Conservation (phyloP, 1,140 invertebrate genomes). For the Pinna nobilis region DNA sequence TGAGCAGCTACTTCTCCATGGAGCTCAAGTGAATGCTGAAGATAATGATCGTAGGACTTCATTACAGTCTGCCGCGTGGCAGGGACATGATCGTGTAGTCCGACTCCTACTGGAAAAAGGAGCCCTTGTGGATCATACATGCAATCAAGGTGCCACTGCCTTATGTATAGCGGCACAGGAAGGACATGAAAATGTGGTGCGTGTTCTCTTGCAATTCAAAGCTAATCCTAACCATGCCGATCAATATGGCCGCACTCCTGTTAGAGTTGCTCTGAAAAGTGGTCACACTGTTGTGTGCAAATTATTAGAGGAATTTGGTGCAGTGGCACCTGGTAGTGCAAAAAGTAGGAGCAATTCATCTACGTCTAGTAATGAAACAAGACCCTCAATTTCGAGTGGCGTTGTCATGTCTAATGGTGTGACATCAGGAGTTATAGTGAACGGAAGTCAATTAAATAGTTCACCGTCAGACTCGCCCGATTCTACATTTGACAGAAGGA, state of each 20-base stretch:
- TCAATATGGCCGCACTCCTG: conserved; percentile 88
- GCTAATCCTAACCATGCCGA: conserved; percentile 95
- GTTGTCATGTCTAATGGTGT: too few species aligned
- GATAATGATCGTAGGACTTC: conserved; percentile 93
- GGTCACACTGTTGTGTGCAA: conserved; percentile 84
- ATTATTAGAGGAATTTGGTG: conserved; percentile 77
- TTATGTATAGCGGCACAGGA: conserved; percentile 95
- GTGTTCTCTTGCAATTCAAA: conserved; percentile 88
- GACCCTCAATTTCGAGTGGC: conserved; percentile 77
- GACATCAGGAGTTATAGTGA: conserved; percentile 40
- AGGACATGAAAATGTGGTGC: conserved; percentile 93
- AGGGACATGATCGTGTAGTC: conserved; percentile 91
- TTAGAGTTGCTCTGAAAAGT: conserved; percentile 86
- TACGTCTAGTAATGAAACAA: conserved; percentile 78
- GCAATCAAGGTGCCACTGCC: conserved; percentile 95
- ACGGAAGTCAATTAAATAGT: conserved; percentile 56
- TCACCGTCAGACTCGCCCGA: conserved; percentile 79
- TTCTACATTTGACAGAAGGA: conserved; percentile 80
- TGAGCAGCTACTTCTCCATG: conserved; percentile 84
- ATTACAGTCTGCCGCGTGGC: conserved; percentile 95
- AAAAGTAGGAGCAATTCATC: conserved; percentile 60
- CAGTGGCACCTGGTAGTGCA: conserved; percentile 52
- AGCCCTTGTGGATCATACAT: conserved; percentile 91
- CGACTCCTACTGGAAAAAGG: conserved; percentile 79
- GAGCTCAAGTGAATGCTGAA: conserved; percentile 89